These are phyloP conservation scores for Pristionchus fissidentatus DNA, from an alignment of 2,888 invertebrate species.

Conservation along the genomic window DNA sequence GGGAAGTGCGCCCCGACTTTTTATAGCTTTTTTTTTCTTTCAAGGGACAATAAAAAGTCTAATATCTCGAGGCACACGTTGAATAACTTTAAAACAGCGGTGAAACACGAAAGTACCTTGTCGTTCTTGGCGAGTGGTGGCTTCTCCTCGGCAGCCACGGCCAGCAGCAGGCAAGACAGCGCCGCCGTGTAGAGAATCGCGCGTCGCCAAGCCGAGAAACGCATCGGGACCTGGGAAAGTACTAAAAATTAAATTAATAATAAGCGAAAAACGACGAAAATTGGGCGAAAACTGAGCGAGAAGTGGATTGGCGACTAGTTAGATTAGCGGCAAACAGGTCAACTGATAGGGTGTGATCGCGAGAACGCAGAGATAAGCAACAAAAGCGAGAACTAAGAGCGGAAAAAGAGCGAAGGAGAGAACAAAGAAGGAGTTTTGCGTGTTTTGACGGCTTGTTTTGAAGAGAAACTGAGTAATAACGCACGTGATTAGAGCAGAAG, in stretches of 20 bases:
- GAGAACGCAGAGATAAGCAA: not conserved
- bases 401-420: not conserved
- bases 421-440: not conserved
- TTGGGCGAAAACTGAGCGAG: not conserved
- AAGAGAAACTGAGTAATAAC: not conserved
- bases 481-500: not conserved
- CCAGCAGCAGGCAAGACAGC: conserved; percentile 31
- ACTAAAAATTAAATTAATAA: not conserved
- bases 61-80: too few relatives aligned
- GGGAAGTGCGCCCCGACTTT: conserved; percentile 14
- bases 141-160: conserved; percentile 22
- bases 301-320: not conserved
- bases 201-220: conserved; percentile 19
- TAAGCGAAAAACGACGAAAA: not conserved
- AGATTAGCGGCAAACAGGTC: too few relatives aligned
- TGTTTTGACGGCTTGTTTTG: not conserved
- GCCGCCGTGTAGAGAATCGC: conserved; percentile 24
- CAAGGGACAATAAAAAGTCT: too few relatives aligned
- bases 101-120: too few relatives aligned
- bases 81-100: not conserved
- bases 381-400: not conserved
- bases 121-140: conserved; percentile 16
- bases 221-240: not conserved
- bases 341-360: not conserved
- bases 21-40: too few relatives aligned